Evolutionary conservation across 2,113 vertebrate genomes (phyloP), one percentile per base, ranked within the genome.

Genomic region (Saguinus midas): DNA sequence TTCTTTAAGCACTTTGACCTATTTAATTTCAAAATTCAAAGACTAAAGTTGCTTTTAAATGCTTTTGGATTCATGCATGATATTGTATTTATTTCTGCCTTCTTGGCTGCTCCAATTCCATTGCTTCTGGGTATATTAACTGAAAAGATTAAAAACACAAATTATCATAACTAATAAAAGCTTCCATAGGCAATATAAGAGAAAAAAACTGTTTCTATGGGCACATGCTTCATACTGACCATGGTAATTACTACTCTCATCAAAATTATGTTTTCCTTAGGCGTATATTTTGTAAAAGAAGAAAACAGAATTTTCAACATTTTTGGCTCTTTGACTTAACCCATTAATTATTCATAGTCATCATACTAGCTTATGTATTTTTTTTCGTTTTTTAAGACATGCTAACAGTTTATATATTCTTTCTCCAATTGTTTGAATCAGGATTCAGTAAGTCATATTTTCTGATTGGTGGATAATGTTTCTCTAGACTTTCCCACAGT

Each of bases 121-220:
- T 90, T 88, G 0, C 72, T 79, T 94, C 96, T 95, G 87, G 52
- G 79, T 18, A 48, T 97, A 97, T 96, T 98, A 98, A 90, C 64
- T 52, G 75, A 96, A 97, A 96, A 97, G n/a, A 95, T 96, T 97
- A 97, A 98, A 91, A 95, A 16, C 23, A 97, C 94, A 96, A 98
- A 98, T 98, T 98, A 97, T 91, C 82, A 87, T 97, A 98, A 95
- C 16, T 96, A 96, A 98, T 97, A 72, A 93, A 96, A 72, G 37
- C n/a, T 58, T 97, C 45, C 17, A 92, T 66, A 85, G 90, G 29
- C 83, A 87, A 68, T 83, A 37, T 82, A 85, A 95, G 50, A 87
- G 50, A 52, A 81, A 92, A 93, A 96, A 95, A 43, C 25, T 80
- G 73, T 92, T 97, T 95, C 40, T 87, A 37, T 66, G 27, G 14